Evolutionary conservation across 2,113 vertebrate species (phyloP).

Genomic region (Protomyctophum bolini): DNA sequence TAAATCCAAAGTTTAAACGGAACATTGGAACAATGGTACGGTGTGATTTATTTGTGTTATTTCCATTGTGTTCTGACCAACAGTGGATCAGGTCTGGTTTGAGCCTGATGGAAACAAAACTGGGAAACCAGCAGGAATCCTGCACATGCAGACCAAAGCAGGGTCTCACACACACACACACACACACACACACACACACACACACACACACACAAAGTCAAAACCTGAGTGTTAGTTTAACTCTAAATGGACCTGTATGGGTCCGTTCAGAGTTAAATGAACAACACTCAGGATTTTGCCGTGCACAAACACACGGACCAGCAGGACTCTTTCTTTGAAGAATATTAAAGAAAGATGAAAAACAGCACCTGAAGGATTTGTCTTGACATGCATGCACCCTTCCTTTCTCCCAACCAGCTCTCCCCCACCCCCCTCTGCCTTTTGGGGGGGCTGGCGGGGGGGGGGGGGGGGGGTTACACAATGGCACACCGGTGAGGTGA

Average conservation of each 20-base stretch:
- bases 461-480: conserved; percentile 32
- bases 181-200: conserved; percentile 6
- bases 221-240: too few relatives aligned
- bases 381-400: conserved; percentile 29
- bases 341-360: conserved; percentile 46
- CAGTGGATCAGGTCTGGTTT: neutral
- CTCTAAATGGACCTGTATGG: too few relatives aligned
- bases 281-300: neutral
- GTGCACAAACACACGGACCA: conserved; percentile 4
- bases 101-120: neutral
- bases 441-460: too few relatives aligned
- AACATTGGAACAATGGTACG: neutral
- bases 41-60: neutral
- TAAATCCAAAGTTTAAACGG: neutral
- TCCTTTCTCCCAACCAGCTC: neutral
- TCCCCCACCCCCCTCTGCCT: neutral
- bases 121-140: conserved; percentile 9
- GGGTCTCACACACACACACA: conserved; percentile 9
- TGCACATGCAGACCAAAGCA: conserved; percentile 9
- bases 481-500: conserved; percentile 36
- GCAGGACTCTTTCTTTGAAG: conserved; percentile 30
- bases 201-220: conserved; percentile 1
- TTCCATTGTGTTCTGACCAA: conserved; percentile 14
- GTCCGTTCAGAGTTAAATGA: too few relatives aligned
- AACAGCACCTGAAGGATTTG: conserved; percentile 50